Base-by-base conservation (phyloP, 1,140 invertebrate species). In the Nomia melanderi region DNA sequence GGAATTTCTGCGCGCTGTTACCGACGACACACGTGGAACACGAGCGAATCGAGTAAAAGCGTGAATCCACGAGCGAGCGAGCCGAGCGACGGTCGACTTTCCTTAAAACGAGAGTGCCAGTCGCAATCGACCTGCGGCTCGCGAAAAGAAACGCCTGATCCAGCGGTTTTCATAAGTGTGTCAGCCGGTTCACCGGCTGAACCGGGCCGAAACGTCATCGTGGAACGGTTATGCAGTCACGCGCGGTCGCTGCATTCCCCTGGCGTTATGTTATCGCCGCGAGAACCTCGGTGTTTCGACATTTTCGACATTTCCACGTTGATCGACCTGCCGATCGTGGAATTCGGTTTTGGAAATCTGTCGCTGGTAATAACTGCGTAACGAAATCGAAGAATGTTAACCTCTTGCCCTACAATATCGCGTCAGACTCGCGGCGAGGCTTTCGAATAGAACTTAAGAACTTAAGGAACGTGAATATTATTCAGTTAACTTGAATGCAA, bases 101-200 rank as follows among this genome's bases (percentile, higher is more conserved):
- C 29, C 53, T 75, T 66, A 27, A 44, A 50, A 29, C 29, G 41
- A 59, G 39, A 53, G 3, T 20, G 23, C 54, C 36, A 29, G 27
- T 65, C 17, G 29, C 63, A 25, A 75, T 67, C 63, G 41, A 36
- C 27, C 36, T 20, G 56, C 31, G 56, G n/a, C 12, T 36, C 59
- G 20, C 44, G 72, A 63, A 56, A 77, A 72, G 54, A 63, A 81
- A 81, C 71, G 67, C 33, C 72, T 66, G 23, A 66, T 73, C 47
- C 36, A 23, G 54, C 67, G 56, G 62, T 78, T 78, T 81, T 72
- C 41, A 56, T 63, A 79, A 81, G 79, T 78, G 33, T 77, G 79
- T 78, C 79, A 77, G 47, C 67, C 62, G 27, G 53, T 65, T 50
- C 47, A 44, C 47, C 3, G 44, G 41, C 33, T 41, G 25, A 69